Conservation (phyloP, 1,140 invertebrate species). For the Orussus abietinus region DNA sequence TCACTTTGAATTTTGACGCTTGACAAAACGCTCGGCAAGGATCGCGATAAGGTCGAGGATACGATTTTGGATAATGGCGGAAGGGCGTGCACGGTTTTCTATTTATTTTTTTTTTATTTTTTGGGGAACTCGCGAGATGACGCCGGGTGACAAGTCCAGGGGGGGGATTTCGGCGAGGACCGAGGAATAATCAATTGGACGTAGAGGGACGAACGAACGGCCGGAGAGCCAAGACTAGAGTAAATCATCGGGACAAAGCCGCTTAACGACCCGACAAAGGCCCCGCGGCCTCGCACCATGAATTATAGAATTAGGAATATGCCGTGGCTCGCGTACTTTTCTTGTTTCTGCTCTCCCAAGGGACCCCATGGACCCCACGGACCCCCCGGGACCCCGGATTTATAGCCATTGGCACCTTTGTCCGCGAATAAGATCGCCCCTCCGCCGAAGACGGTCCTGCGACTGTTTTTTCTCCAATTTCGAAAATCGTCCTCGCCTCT, state of each 20-base stretch:
- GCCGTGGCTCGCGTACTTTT: slow-evolving; percentile 26
- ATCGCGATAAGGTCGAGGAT: too few relatives aligned
- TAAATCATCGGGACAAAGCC: slow-evolving; percentile 51
- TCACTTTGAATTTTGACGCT: too few relatives aligned
- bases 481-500: too few relatives aligned
- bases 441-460: too few relatives aligned
- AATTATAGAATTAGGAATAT: slow-evolving; percentile 49
- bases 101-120: too few relatives aligned
- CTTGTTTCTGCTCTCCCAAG: slow-evolving; percentile 13
- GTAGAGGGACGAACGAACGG: slow-evolving; percentile 21
- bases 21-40: too few relatives aligned
- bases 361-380: background rate
- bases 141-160: too few relatives aligned
- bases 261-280: slow-evolving; percentile 53
- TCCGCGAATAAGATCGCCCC: too few relatives aligned
- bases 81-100: too few relatives aligned
- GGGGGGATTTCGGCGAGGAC: too few relatives aligned
- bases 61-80: too few relatives aligned
- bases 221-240: slow-evolving; percentile 37
- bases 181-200: slow-evolving; percentile 49
- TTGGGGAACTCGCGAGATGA: too few relatives aligned
- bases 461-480: background rate
- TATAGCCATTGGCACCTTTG: slow-evolving; percentile 35
- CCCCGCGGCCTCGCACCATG: slow-evolving; percentile 36
- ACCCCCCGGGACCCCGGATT: slow-evolving; percentile 23